A percentile compares a stretch with the other conserved stretches of the same genome.
These are phyloP conservation scores for Zoroaster sp. DNA, from an alignment of 53 echinoderm and acorn worm species.

Conservation along the genomic window DNA sequence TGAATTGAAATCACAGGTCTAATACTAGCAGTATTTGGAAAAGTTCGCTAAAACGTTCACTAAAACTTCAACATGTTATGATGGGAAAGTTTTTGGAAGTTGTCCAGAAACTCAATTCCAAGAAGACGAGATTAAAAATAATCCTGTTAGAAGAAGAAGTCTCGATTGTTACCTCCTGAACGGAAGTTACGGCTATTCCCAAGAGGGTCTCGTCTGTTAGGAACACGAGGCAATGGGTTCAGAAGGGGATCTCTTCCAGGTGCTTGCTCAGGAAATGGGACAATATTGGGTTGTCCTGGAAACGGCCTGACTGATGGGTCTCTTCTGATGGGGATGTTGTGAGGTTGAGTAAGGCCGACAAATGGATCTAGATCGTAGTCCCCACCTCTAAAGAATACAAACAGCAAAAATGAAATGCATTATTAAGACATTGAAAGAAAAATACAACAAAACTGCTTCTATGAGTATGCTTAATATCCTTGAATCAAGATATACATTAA, in stretches of 20 bases:
- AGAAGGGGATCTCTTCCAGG: constrained; percentile 13
- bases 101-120: background rate
- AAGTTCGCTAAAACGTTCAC: too few species aligned
- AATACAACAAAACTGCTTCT: too few species aligned
- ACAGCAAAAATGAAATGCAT: background rate
- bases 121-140: background rate
- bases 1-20: too few species aligned
- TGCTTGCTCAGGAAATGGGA: constrained; percentile 4
- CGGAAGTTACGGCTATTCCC: background rate
- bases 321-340: constrained; percentile 19
- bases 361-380: constrained; percentile 90
- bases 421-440: too few species aligned
- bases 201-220: constrained; percentile 19
- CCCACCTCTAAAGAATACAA: constrained; percentile 72
- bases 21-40: too few species aligned
- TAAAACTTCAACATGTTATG: too few species aligned
- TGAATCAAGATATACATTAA: too few species aligned
- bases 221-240: constrained; percentile 34
- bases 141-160: constrained; percentile 42
- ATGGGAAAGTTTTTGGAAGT: too few species aligned
- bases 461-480: too few species aligned
- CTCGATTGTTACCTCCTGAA: constrained; percentile 14
- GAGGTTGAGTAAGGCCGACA: constrained; percentile 8
- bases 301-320: constrained; percentile 42
- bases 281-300: constrained; percentile 29